Percentiles rank a stretch among this genome's conserved stretches.
Evolutionary conservation across 1,140 invertebrate species (phyloP).

Genomic region (Chrysomallon squamiferum): DNA sequence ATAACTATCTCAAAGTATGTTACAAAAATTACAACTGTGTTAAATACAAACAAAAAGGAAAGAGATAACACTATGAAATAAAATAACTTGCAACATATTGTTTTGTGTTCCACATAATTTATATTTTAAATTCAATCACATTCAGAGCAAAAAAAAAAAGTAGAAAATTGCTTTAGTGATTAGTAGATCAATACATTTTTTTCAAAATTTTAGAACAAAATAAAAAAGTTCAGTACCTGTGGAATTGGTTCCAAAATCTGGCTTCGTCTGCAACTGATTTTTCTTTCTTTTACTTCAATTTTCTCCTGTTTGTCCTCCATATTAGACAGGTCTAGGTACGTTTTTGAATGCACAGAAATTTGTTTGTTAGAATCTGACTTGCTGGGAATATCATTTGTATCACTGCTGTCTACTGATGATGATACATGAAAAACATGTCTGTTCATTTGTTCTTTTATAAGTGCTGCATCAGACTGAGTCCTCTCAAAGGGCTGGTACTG

Average conservation of each 20-base stretch:
- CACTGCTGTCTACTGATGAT: constrained; percentile 23
- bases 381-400: constrained; percentile 4
- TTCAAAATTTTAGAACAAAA: too few species aligned
- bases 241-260: constrained; percentile 13
- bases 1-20: not conserved
- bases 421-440: constrained; percentile 10
- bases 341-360: constrained; percentile 38
- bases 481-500: constrained; percentile 21
- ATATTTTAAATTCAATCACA: too few species aligned
- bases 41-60: too few species aligned
- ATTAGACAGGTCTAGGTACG: constrained; percentile 44
- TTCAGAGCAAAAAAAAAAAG: too few species aligned
- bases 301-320: constrained; percentile 20
- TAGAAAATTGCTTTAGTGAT: too few species aligned
- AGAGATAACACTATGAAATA: constrained; percentile 16
- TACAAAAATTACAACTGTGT: constrained; percentile 9
- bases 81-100: not conserved
- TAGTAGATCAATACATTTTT: too few species aligned
- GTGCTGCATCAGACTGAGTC: constrained; percentile 37
- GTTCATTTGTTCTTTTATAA: constrained; percentile 9
- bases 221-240: too few species aligned
- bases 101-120: too few species aligned
- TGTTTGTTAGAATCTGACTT: constrained; percentile 13
- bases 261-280: constrained; percentile 16
- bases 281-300: constrained; percentile 3